A percentile compares a stretch with the other conserved stretches of the same genome.
Evolutionary conservation across 2,113 vertebrate species (phyloP).

Genomic region (Archocentrus centrarchus): DNA sequence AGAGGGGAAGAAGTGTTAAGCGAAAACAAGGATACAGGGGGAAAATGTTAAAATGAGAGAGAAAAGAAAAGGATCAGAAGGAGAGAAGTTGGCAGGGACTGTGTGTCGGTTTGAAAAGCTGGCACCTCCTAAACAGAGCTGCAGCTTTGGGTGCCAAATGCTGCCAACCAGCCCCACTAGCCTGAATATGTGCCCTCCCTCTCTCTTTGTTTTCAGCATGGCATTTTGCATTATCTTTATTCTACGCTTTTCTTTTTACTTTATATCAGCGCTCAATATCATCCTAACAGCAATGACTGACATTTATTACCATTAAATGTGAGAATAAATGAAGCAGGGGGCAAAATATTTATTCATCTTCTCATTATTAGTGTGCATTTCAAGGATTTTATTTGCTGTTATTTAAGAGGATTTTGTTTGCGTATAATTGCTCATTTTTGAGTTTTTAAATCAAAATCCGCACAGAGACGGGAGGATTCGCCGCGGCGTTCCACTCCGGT

Average conservation of each 20-base stretch:
- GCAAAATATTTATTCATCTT: slow-evolving; percentile 8
- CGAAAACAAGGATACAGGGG: slow-evolving; percentile 55
- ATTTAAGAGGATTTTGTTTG: slow-evolving; percentile 31
- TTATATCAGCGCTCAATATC: slow-evolving; percentile 62
- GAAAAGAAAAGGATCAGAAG: slow-evolving; percentile 78
- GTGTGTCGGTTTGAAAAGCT: slow-evolving; percentile 82
- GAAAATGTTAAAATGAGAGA: slow-evolving; percentile 71
- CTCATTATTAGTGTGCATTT: slow-evolving; percentile 18
- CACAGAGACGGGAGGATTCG: not conserved
- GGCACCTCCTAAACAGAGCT: slow-evolving; percentile 79
- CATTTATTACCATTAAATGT: slow-evolving; percentile 36
- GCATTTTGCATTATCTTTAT: slow-evolving; percentile 80
- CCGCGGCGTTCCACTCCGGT: not conserved
- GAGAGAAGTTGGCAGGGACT: slow-evolving; percentile 77
- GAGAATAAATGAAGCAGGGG: not conserved
- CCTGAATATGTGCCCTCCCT: slow-evolving; percentile 78
- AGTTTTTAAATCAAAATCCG: slow-evolving; percentile 17
- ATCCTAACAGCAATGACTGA: slow-evolving; percentile 28
- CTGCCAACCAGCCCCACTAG: slow-evolving; percentile 81
- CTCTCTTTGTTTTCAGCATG: slow-evolving; percentile 77
- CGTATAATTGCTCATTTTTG: slow-evolving; percentile 18
- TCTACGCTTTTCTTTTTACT: slow-evolving; percentile 73
- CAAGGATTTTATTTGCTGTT: not conserved
- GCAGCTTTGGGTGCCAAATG: slow-evolving; percentile 74
- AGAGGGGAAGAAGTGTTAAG: slow-evolving; percentile 58